These are phyloP conservation scores for Drosophila borborema DNA, from an alignment of 2,888 invertebrate species.

Conservation along the genomic window DNA sequence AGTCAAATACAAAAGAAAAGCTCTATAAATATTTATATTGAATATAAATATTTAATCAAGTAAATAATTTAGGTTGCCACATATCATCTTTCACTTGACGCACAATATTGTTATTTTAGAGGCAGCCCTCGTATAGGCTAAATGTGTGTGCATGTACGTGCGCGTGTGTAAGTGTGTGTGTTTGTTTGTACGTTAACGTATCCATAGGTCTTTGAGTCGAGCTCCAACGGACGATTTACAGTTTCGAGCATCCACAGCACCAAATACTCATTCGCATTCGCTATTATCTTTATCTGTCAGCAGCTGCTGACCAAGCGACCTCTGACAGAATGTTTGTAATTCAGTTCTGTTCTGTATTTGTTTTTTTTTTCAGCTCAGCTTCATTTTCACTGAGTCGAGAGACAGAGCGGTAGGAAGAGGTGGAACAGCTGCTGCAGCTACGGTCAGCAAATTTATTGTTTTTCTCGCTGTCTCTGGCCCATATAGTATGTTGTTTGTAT, in stretches of 20 bases:
- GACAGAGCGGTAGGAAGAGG: background rate
- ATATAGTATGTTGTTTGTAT: background rate
- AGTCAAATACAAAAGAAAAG: background rate
- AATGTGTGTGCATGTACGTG: background rate
- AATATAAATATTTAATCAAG: background rate
- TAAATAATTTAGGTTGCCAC: background rate
- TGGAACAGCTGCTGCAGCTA: conserved; percentile 9
- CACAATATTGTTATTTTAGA: background rate
- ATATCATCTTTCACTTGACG: background rate
- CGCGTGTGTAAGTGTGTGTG: background rate
- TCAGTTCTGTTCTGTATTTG: background rate
- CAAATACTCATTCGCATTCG: conserved; percentile 11
- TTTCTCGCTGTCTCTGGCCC: background rate
- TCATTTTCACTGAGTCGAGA: background rate
- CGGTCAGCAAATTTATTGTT: conserved; percentile 16
- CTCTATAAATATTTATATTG: background rate
- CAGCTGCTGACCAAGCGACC: conserved; percentile 22
- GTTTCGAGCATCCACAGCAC: conserved; percentile 14
- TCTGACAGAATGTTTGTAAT: conserved; percentile 13
- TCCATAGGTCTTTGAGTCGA: conserved; percentile 21
- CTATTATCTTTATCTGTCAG: conserved; percentile 25
- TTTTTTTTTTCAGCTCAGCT: conserved; percentile 1
- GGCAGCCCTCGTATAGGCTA: conserved; percentile 8
- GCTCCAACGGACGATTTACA: conserved; percentile 13
- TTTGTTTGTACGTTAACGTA: conserved; percentile 9